Conservation (phyloP, 2,888 invertebrate genomes). For the Automeris io region DNA sequence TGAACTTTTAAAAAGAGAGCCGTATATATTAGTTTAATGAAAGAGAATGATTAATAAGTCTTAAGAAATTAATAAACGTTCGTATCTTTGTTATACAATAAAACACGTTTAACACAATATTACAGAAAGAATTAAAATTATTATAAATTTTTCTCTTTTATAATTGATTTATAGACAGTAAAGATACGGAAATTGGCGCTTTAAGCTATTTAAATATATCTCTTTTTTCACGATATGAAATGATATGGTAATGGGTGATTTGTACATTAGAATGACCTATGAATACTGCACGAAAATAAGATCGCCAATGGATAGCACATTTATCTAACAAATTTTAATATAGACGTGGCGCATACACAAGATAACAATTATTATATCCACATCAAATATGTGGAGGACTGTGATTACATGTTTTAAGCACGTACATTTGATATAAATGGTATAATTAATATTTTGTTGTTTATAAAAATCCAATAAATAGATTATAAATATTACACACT, state of each 20-base stretch:
- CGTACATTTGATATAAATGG: slow-evolving; percentile 32
- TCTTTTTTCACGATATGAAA: slow-evolving; percentile 50
- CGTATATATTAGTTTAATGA: too few species aligned
- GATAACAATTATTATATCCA: slow-evolving; percentile 26
- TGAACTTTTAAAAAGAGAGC: too few species aligned
- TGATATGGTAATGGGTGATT: slow-evolving; percentile 71
- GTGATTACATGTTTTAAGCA: slow-evolving; percentile 37
- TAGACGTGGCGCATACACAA: slow-evolving; percentile 11
- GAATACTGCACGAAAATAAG: slow-evolving; percentile 3
- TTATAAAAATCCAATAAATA: slow-evolving; percentile 44
- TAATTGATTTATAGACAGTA: too few species aligned
- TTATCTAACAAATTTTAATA: background rate
- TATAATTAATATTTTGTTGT: slow-evolving; percentile 30
- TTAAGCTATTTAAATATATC: slow-evolving; percentile 18
- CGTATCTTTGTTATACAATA: too few species aligned
- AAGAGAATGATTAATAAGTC: too few species aligned
- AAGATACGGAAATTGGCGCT: background rate
- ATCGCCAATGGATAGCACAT: background rate
- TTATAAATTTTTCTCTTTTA: too few species aligned
- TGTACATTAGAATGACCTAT: slow-evolving; percentile 52
- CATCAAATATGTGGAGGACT: slow-evolving; percentile 22
- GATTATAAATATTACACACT: slow-evolving; percentile 19
- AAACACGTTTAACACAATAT: too few species aligned
- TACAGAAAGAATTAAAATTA: too few species aligned
- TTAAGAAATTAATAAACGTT: too few species aligned